These are phyloP conservation scores for Drosophila dunni DNA, from an alignment of 1,140 invertebrate species.

Conservation along the genomic window DNA sequence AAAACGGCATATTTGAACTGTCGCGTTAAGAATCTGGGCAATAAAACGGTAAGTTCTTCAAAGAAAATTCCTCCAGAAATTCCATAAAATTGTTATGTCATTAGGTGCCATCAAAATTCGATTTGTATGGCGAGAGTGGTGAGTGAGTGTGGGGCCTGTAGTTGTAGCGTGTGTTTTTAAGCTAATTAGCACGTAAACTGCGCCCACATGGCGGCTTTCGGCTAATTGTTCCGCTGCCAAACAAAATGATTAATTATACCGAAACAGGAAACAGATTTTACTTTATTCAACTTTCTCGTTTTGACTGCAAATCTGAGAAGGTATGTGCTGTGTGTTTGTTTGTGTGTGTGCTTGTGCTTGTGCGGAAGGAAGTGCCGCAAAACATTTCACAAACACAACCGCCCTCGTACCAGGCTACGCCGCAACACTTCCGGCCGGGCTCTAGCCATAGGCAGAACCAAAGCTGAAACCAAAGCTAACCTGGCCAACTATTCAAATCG, in stretches of 20 bases:
- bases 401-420: slow-evolving; percentile 15
- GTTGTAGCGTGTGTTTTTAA: slow-evolving; percentile 42
- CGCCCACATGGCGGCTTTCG: slow-evolving; percentile 61
- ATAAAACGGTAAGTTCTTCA: slow-evolving; percentile 90
- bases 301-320: background rate
- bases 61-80: background rate
- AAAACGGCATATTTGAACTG: slow-evolving; percentile 94
- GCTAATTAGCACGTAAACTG: slow-evolving; percentile 79
- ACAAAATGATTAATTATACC: slow-evolving; percentile 82
- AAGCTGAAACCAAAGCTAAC: slow-evolving; percentile 9
- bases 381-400: slow-evolving; percentile 73
- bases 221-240: slow-evolving; percentile 81
- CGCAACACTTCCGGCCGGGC: slow-evolving; percentile 61
- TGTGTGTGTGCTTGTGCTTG: slow-evolving; percentile 52
- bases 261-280: slow-evolving; percentile 82
- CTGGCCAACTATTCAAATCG: slow-evolving; percentile 72
- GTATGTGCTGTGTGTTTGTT: slow-evolving; percentile 16
- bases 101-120: slow-evolving; percentile 66
- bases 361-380: slow-evolving; percentile 77
- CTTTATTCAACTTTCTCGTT: slow-evolving; percentile 74
- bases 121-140: slow-evolving; percentile 52
- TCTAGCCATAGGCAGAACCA: slow-evolving; percentile 32
- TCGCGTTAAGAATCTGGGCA: slow-evolving; percentile 93
- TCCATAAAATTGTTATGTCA: slow-evolving; percentile 32
- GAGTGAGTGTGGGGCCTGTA: slow-evolving; percentile 9